Percentiles rank a stretch among this genome's conserved stretches.
Evolutionary conservation across 2,113 vertebrate species (phyloP).

Genomic region (Oceanites oceanicus): DNA sequence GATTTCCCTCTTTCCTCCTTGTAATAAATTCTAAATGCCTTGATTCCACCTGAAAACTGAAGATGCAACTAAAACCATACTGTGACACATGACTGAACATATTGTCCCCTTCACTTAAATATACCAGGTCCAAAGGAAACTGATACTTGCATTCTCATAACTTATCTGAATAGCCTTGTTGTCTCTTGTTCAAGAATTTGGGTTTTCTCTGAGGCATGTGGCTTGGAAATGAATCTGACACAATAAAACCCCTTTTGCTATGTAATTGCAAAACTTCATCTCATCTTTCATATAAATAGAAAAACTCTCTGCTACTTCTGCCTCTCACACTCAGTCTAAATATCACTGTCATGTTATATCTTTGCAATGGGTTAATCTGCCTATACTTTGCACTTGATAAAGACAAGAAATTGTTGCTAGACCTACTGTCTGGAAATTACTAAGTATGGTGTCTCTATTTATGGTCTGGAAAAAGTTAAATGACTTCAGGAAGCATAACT

Average conservation of each 20-base stretch:
- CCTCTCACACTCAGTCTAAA: not conserved
- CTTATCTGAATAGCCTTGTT: not conserved
- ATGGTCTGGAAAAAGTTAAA: not conserved
- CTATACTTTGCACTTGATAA: not conserved
- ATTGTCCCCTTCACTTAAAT: not conserved
- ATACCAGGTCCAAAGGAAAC: not conserved
- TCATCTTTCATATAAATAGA: not conserved
- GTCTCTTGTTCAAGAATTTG: not conserved
- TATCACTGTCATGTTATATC: not conserved
- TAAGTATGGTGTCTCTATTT: not conserved
- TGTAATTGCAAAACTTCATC: not conserved
- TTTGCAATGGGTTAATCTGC: not conserved
- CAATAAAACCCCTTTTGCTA: not conserved
- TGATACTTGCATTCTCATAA: not conserved
- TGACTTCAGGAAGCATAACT: not conserved
- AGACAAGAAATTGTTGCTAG: not conserved
- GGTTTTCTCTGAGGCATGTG: not conserved
- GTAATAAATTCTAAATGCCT: not conserved
- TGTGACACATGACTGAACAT: not conserved
- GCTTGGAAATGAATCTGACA: not conserved
- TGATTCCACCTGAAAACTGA: not conserved
- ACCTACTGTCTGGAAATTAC: not conserved
- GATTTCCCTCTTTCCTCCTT: not conserved
- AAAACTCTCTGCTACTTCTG: not conserved
- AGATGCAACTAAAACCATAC: not conserved